Base-by-base conservation (phyloP, 2,113 vertebrate genomes). In the Anarhynchus alexandrinus region DNA sequence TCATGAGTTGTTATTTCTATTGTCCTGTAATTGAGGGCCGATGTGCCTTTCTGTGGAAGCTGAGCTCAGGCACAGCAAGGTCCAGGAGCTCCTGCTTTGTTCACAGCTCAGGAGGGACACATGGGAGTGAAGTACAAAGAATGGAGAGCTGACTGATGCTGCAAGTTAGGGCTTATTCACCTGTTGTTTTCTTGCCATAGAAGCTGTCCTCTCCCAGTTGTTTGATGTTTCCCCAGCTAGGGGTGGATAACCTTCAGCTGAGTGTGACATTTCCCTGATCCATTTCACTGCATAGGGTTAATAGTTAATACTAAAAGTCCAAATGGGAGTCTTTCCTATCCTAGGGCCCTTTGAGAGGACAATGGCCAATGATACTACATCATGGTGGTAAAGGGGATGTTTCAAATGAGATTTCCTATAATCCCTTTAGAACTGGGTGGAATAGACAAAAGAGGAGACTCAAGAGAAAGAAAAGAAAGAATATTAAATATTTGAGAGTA, bases 301-400 rank as follows among this genome's bases (percentile, higher is more conserved):
- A 65, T 23, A 51, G 3, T 30, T 73, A 66, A 65, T 23, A 51
- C 13, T 66, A 17, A 13, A 27, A 43, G 32, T 38, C 17, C 36
- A 71, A 64, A 64, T 27, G 21, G 11, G 64, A 64, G 29, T 22
- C 43, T 59, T 70, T 47, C 29, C 26, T 42, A 19, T 7, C 5
- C 25, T 14, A 21, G 20, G 14, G 43, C 9, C 42, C 12, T 83
- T 65, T 38, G 70, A 51, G 10, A 65, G 25, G 27, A 47, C 25
- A 30, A 21, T 8, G 20, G 17, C 12, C 21, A 36, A 26, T 1
- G 0, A 47, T 25, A 15, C 13, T 23, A 55, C 4, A 34, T 47
- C 51, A 21, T 7, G 12, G 52, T 36, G 11, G n/a, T 32, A 54
- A 5, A 70, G 8, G 19, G 21, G 12, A 36, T 26, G 40, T 49